Conservation (phyloP, 2,113 vertebrate genomes). For the Carassius gibelio region DNA sequence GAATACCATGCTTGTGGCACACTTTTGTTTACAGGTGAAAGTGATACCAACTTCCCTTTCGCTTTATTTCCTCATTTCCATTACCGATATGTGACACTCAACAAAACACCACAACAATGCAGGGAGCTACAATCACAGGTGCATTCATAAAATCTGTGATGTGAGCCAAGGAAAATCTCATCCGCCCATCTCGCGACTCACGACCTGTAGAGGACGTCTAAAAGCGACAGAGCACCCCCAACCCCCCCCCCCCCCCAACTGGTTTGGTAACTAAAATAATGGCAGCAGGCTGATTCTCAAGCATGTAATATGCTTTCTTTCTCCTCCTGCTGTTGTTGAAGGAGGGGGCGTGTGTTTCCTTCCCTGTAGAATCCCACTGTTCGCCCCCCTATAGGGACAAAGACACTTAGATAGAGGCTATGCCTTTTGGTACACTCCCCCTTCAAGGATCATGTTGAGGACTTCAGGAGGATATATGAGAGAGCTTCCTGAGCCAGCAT, state of each 20-base stretch:
- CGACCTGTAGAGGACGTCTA: constrained; percentile 50
- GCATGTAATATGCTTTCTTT: constrained; percentile 95
- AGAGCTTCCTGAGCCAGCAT: constrained; percentile 61
- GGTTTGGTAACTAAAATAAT: constrained; percentile 82
- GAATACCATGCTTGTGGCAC: not conserved
- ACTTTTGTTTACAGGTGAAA: constrained; percentile 7
- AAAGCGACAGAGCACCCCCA: constrained; percentile 73
- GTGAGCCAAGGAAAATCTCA: constrained; percentile 23
- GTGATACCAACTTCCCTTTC: constrained; percentile 21
- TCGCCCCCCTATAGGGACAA: constrained; percentile 76
- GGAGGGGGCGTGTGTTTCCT: constrained; percentile 73
- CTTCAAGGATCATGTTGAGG: constrained; percentile 75
- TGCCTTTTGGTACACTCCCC: constrained; percentile 76
- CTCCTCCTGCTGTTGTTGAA: constrained; percentile 72
- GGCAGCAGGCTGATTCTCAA: constrained; percentile 91
- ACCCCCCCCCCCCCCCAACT: constrained; percentile 67
- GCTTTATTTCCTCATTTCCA: constrained; percentile 16
- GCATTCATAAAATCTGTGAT: not conserved
- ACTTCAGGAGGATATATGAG: constrained; percentile 70
- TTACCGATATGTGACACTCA: constrained; percentile 30
- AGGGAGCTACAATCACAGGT: constrained; percentile 13
- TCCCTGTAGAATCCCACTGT: constrained; percentile 81
- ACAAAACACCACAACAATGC: constrained; percentile 28
- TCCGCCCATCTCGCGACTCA: not conserved
- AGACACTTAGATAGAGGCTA: constrained; percentile 77